Percentiles rank a stretch among this genome's conserved stretches.
Conservation (phyloP, 2,888 invertebrate genomes). For the Lampropteryx suffumata region DNA sequence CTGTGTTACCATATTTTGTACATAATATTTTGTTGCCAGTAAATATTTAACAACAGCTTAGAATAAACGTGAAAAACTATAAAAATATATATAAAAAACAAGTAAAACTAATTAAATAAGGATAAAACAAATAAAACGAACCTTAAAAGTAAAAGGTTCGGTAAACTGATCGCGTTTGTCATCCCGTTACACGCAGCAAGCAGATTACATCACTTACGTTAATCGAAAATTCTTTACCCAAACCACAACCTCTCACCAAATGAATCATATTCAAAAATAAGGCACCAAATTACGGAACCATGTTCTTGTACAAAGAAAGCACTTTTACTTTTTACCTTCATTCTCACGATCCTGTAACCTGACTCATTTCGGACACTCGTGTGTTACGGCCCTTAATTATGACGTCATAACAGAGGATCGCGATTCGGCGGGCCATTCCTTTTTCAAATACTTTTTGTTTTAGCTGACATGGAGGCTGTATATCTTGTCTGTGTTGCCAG, state of each 20-base stretch:
- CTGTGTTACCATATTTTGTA: too few species aligned
- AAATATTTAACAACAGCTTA: too few species aligned
- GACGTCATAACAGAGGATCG: constrained; percentile 65
- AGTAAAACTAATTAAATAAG: neutral
- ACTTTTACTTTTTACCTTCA: constrained; percentile 76
- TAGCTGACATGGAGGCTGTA: constrained; percentile 55
- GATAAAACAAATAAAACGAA: constrained; percentile 13
- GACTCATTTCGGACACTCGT: constrained; percentile 62
- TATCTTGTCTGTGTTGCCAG: constrained; percentile 48
- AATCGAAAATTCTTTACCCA: constrained; percentile 71
- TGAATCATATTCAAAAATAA: constrained; percentile 73
- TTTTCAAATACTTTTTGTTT: constrained; percentile 61
- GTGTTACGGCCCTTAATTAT: constrained; percentile 68
- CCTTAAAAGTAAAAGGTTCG: constrained; percentile 39
- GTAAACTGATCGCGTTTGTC: constrained; percentile 47
- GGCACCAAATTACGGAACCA: constrained; percentile 65
- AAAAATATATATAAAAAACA: neutral
- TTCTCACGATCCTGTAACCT: constrained; percentile 58
- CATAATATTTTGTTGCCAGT: too few species aligned
- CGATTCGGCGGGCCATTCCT: constrained; percentile 48
- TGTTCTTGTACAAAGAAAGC: constrained; percentile 75
- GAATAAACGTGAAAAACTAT: neutral
- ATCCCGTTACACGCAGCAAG: constrained; percentile 59
- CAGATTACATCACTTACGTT: constrained; percentile 63
- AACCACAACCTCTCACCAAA: constrained; percentile 67